Evolutionary conservation across 2,113 vertebrate species (phyloP), one percentile per base, ranked within the genome.

Genomic region (Dinomys branickii): DNA sequence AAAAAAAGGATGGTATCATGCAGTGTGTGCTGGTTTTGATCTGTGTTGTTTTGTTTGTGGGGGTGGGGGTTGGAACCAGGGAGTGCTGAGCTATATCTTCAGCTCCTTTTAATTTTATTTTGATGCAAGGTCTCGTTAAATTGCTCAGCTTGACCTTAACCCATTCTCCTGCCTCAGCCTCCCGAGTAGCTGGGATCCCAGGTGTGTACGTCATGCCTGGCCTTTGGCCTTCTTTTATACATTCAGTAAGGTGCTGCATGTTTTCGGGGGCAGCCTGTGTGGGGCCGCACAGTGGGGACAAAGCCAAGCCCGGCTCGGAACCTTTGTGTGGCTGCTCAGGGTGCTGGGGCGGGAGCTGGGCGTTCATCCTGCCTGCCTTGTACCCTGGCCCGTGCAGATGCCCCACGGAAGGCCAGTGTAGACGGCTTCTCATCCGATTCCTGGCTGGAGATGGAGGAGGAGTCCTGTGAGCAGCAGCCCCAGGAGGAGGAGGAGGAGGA

Each of bases 361-460:
- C 26, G 28, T 26, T 54, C 54, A 52, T 19, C 47, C 73, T 13
- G 30, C 96, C 95, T 97, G 88, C 75, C 28, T 52, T 75, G 28
- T 91, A 61, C 87, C 0, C 44, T 41, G 63, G 77, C 87, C n/a
- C 83, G 94, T 75, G 9, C 95, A 99, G 99, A 99, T 98, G 98
- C 98, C 80, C 99, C 99, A 83, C 98, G 98, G 94, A 99, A 99
- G 98, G 97, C 95, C 97, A 99, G 99, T 95, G 95, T 99, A 98
- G 99, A 99, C 96, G 99, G 99, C 97, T 99, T 99, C 12, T 99
- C 98, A 33, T 99, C 99, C 16, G 99, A 99, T 98, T 99, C 99
- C 52, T 99, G 99, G 98, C 98, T 99, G 98, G 99, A 99, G 97
- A 99, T 99, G 98, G 99, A 99, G 88, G 99, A 99, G 96, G 99